Conservation (phyloP, 2,797 vertebrate species). For the Enteromius mattozi region DNA sequence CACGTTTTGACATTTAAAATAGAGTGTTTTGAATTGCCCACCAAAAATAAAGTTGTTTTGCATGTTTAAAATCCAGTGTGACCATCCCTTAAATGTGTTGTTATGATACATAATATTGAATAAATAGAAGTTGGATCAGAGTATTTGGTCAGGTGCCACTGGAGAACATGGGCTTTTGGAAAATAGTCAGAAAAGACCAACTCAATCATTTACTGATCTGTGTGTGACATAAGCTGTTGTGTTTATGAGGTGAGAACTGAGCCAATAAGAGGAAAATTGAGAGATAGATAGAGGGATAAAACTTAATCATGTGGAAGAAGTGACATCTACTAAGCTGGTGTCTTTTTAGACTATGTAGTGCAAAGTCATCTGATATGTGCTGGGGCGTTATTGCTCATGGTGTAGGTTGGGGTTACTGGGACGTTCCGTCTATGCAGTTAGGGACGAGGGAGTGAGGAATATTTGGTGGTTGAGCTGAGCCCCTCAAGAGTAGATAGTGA, state of each 20-base stretch:
- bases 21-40: not conserved
- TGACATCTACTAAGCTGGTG: conserved; percentile 59
- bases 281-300: conserved; percentile 27
- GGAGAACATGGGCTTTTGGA: conserved; percentile 36
- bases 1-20: not conserved
- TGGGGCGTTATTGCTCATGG: conserved; percentile 60
- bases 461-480: conserved; percentile 52
- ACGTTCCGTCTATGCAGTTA: conserved; percentile 65
- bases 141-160: conserved; percentile 40
- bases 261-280: not conserved
- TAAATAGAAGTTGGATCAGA: conserved; percentile 16
- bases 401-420: conserved; percentile 43
- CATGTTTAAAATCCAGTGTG: conserved; percentile 13
- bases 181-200: conserved; percentile 37
- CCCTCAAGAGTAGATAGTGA: conserved; percentile 98
- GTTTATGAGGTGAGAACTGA: not conserved
- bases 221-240: conserved; percentile 1
- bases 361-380: conserved; percentile 62
- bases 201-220: conserved; percentile 17
- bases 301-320: conserved; percentile 36
- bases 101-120: conserved; percentile 24
- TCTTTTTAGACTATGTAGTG: conserved; percentile 62
- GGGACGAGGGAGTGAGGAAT: conserved; percentile 47
- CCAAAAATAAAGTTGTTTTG: not conserved
- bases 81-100: not conserved